Percentiles rank a stretch among this genome's conserved stretches.
These are phyloP conservation scores for Hymenopus coronatus DNA, from an alignment of 2,888 invertebrate genomes.

Conservation along the genomic window DNA sequence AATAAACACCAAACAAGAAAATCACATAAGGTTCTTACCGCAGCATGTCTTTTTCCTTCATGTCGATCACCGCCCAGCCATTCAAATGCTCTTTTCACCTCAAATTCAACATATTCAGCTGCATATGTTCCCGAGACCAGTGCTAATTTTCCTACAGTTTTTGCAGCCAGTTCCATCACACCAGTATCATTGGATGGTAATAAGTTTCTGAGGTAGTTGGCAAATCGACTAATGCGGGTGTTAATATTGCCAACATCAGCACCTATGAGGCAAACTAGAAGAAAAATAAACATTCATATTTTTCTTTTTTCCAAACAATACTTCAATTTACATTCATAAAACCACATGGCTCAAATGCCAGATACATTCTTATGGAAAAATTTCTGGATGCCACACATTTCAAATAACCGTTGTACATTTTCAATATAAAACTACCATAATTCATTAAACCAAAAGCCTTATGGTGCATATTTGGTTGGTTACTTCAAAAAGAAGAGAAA, in stretches of 20 bases:
- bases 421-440: too few species aligned
- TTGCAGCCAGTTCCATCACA: slow-evolving; percentile 94
- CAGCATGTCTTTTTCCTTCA: slow-evolving; percentile 88
- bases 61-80: slow-evolving; percentile 89
- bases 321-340: too few species aligned
- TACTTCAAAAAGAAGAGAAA: too few species aligned
- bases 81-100: slow-evolving; percentile 93
- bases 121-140: slow-evolving; percentile 89
- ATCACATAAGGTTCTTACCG: slow-evolving; percentile 52
- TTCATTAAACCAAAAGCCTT: too few species aligned
- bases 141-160: slow-evolving; percentile 90
- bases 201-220: slow-evolving; percentile 86
- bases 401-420: too few species aligned
- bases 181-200: slow-evolving; percentile 87
- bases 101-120: slow-evolving; percentile 96
- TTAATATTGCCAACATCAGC: slow-evolving; percentile 91
- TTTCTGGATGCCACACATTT: too few species aligned
- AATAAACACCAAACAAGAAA: neutral
- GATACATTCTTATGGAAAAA: too few species aligned
- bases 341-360: too few species aligned
- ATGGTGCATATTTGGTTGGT: too few species aligned
- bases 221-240: slow-evolving; percentile 86
- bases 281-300: slow-evolving; percentile 27
- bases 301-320: too few species aligned
- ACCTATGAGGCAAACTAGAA: slow-evolving; percentile 84